phyloP scores from a whole-genome alignment of 2,797 vertebrate genomes.

The Chaetophractus vellerosus region DNA sequence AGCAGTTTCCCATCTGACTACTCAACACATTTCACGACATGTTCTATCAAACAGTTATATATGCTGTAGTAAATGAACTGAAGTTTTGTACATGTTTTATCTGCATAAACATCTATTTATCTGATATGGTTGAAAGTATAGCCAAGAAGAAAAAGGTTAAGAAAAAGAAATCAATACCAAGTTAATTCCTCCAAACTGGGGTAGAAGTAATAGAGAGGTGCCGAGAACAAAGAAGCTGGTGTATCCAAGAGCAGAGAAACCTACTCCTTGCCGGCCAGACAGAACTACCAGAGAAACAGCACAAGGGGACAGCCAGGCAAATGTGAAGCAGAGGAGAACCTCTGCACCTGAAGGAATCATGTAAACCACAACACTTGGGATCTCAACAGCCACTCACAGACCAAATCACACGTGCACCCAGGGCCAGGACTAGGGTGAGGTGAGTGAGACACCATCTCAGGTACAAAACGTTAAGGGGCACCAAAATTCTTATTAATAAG shows the following conservation, averaged over 20 bases:
- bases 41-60: too few relatives aligned
- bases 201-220: neutral
- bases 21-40: neutral
- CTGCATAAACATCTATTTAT: neutral
- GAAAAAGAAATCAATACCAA: neutral
- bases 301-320: neutral
- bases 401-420: neutral
- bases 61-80: neutral
- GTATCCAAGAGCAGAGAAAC: neutral
- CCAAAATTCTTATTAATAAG: too few relatives aligned
- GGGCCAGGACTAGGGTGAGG: neutral
- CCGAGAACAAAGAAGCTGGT: neutral
- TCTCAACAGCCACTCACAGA: neutral
- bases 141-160: neutral
- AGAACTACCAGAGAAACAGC: constrained; percentile 1
- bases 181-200: neutral
- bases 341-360: too few relatives aligned
- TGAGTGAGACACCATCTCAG: neutral
- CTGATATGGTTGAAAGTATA: neutral
- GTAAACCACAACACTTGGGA: neutral
- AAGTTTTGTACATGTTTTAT: constrained; percentile 1
- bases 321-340: neutral
- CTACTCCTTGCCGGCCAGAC: neutral
- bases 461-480: neutral
- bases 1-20: neutral